phyloP scores from a whole-genome alignment of 2,888 invertebrate species.

The Ichneumon xanthorius region DNA sequence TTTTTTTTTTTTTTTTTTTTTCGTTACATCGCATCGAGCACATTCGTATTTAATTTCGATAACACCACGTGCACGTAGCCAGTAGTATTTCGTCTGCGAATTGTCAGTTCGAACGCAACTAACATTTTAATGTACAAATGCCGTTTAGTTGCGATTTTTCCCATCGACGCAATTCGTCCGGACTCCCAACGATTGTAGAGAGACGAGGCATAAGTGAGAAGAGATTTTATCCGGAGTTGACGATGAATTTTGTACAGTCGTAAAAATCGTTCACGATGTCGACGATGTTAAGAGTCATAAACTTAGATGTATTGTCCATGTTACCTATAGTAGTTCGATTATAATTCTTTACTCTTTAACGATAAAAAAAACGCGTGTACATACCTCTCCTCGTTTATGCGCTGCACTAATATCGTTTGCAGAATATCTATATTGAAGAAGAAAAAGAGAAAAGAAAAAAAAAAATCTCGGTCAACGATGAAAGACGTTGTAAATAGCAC shows the following conservation, averaged over 20 bases:
- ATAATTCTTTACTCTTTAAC: conserved; percentile 61
- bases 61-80: conserved; percentile 24
- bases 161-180: conserved; percentile 20
- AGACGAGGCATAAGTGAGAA: background rate
- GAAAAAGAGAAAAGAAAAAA: conserved; percentile 3
- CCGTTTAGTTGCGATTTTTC: conserved; percentile 29
- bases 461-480: conserved; percentile 54
- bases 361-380: conserved; percentile 70
- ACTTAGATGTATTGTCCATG: conserved; percentile 70
- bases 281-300: conserved; percentile 55
- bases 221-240: conserved; percentile 33
- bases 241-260: conserved; percentile 57
- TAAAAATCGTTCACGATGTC: conserved; percentile 38
- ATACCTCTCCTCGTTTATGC: conserved; percentile 71
- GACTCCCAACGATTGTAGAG: conserved; percentile 15
- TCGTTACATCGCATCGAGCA: conserved; percentile 53
- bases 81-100: conserved; percentile 26
- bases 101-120: conserved; percentile 23
- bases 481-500: conserved; percentile 72
- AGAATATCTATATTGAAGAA: conserved; percentile 67
- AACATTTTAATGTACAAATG: conserved; percentile 54
- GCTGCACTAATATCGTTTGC: conserved; percentile 70
- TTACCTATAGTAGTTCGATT: conserved; percentile 66
- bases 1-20: conserved; percentile 10
- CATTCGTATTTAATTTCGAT: conserved; percentile 43